Evolutionary conservation across 2,888 invertebrate genomes (phyloP).

Genomic region (Caenorhabditis uteleia): DNA sequence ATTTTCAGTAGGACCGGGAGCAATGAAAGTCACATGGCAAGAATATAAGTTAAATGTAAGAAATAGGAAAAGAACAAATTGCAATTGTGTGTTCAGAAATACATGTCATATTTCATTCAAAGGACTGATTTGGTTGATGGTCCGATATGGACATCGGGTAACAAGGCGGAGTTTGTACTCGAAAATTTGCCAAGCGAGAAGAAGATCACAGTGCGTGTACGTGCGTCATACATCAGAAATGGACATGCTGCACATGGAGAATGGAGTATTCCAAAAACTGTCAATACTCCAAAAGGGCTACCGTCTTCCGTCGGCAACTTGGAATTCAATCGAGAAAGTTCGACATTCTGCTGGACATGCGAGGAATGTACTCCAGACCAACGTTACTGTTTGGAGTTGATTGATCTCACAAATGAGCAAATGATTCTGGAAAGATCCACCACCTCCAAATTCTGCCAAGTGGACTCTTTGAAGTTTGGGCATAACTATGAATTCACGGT

Average conservation of each 20-base stretch:
- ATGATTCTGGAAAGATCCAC: too few species aligned
- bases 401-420: too few species aligned
- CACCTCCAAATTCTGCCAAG: too few species aligned
- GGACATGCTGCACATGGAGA: conserved; percentile 10
- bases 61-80: background rate
- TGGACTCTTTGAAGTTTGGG: too few species aligned
- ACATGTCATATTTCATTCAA: conserved; percentile 7
- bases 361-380: too few species aligned
- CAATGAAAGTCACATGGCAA: too few species aligned
- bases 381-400: too few species aligned
- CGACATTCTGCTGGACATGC: too few species aligned
- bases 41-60: conserved; percentile 3
- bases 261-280: conserved; percentile 6
- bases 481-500: too few species aligned
- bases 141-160: background rate
- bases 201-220: conserved; percentile 2
- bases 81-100: too few species aligned
- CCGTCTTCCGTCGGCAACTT: conserved; percentile 10
- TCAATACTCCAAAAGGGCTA: conserved; percentile 12
- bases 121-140: conserved; percentile 1
- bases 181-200: conserved; percentile 18
- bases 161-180: background rate
- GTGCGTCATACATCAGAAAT: conserved; percentile 4
- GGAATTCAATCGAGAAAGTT: background rate
- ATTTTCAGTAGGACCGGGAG: too few species aligned